Base-by-base conservation (phyloP, 2,797 vertebrate species). In the Gobionotothen gibberifrons region DNA sequence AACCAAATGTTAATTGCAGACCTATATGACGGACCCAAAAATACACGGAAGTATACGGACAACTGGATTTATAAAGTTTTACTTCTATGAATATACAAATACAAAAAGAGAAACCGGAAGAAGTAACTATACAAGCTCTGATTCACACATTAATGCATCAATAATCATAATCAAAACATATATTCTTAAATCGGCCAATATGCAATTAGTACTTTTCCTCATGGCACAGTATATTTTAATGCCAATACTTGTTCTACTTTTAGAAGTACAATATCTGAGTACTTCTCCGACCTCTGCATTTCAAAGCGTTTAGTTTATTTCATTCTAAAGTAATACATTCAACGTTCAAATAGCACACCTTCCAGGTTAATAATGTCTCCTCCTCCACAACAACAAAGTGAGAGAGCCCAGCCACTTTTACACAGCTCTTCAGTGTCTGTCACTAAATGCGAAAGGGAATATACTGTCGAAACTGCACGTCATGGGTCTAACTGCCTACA, bases 111-210 rank as follows among this genome's bases (percentile, higher is more conserved):
- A 22, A 88, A 67, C 3, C 0, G 1, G 4, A 26, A 26, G 26
- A 68, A 80, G 36, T 29, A 13, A 72, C 81, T 66, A 4, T n/a
- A 42, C 0, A 40, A 36, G 32, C 32, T 36, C 8, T 36, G 32
- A 9, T 36, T 6, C 1, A 36, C 32, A 36, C 8, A 36, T 36
- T 8, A 2, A 36, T 36, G 32, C 8, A 36, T 36, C 8, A 36
- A 6, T 36, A 36, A 7, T 36, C 8, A 36, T 36, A 9, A 36
- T 36, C 32, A 36, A 36, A 9, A 36, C 32, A 36, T 36, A 36
- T 36, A 36, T 36, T 36, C 6, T 36, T 9, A 36, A 36, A 36
- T 36, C 32, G 32, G 32, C 8, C 32, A 36, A 36, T 36, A 36
- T 36, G 32, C 32, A 9, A 7, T 36, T 36, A 36, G 32, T 36